Evolutionary conservation across 2,888 invertebrate genomes (phyloP), one percentile per base, ranked within the genome.

Genomic region (Mythimna loreyi): DNA sequence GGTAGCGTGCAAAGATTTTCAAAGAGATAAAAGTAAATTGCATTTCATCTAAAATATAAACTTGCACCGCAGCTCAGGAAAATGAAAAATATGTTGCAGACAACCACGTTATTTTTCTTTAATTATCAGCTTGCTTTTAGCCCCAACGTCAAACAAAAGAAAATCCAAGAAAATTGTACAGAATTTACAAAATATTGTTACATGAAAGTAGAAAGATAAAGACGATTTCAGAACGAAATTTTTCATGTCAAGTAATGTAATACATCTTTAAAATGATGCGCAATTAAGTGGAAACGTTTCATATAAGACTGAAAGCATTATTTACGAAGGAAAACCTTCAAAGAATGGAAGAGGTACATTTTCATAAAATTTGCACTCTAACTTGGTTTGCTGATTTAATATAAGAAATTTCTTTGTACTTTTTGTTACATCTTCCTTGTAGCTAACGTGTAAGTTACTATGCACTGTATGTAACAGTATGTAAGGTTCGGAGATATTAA

Each of bases 21-120:
- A 30, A 30, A n/a, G 56, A 23, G 21, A 33, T 61, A 73, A 62
- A 49, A 68, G 16, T 25, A 73, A 50, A 73, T 50, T 72, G 61
- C 23, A 72, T 40, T 60, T 3, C 16, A 30, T 49, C 36, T 49
- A 16, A 72, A 60, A 72, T 30, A 40, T 36, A 30, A 43, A 1
- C 30, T 13, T 19, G 1, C 52, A 5, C 7, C 5, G 21, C 21
- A 43, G 40, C 40, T 50, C 23, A 36, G 5, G 33, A 33, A 36
- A 23, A 63, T 52, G 43, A 73, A 45, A 73, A 63, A 21, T 68
- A 25, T 19, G 13, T 43, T 73, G 73, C 6, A 21, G 43, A 33
- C 7, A 33, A 72, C 30, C 1, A 3, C 7, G 8, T 23, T 43
- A 45, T 72, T 68, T 43, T 73, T 36, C 33, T 69, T 36, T 73